phyloP scores from a whole-genome alignment of 1,140 invertebrate genomes.

The Drosophila pruinosa region DNA sequence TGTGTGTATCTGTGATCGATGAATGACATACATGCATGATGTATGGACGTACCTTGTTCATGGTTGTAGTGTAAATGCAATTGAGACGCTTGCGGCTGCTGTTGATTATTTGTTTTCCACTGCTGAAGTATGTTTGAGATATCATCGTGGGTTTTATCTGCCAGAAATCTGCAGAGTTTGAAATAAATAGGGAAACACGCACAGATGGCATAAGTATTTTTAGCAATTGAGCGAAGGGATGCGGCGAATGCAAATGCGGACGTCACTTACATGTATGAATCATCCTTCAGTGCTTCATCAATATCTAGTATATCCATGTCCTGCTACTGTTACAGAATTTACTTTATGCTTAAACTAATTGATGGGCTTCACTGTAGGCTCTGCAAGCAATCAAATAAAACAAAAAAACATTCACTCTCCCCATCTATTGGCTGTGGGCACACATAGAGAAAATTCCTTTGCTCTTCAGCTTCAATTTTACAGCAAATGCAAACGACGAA shows the following conservation, averaged over 20 bases:
- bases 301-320: conserved; percentile 82
- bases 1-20: conserved; percentile 8
- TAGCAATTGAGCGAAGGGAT: conserved; percentile 26
- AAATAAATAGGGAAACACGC: not conserved
- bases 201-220: conserved; percentile 52
- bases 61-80: conserved; percentile 45
- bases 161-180: conserved; percentile 67
- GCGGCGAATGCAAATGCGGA: conserved; percentile 9
- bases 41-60: conserved; percentile 57
- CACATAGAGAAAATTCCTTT: conserved; percentile 27
- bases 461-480: conserved; percentile 4
- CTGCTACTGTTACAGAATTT: conserved; percentile 12
- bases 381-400: conserved; percentile 2
- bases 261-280: conserved; percentile 81
- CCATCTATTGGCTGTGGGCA: not conserved
- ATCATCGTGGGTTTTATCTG: conserved; percentile 79
- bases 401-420: not conserved
- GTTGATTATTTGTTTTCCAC: conserved; percentile 80
- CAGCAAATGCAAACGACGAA: not conserved
- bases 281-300: conserved; percentile 81
- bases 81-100: conserved; percentile 39
- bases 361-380: conserved; percentile 1
- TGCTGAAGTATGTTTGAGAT: conserved; percentile 79
- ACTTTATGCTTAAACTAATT: conserved; percentile 36
- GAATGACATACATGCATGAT: conserved; percentile 14